Conservation (phyloP, 2,113 vertebrate genomes). For the Clarias gariepinus region DNA sequence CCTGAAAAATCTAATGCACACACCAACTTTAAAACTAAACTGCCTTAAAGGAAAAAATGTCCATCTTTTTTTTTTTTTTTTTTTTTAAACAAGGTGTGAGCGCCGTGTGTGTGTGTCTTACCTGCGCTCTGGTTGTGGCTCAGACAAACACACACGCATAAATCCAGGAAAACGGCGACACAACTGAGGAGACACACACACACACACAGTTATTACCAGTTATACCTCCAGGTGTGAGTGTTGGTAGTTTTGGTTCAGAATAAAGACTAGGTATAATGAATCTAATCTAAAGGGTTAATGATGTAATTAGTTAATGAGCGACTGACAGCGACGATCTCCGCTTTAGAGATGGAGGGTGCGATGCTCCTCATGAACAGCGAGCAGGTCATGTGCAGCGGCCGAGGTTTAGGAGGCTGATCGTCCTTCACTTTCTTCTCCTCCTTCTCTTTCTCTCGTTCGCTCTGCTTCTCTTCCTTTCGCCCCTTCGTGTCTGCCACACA, state of each 20-base stretch:
- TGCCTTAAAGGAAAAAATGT: no score
- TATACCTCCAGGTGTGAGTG: no score
- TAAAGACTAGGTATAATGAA: no score
- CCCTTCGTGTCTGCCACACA: slow-evolving; percentile 52
- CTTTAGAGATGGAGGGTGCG: slow-evolving; percentile 86
- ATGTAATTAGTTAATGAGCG: background rate
- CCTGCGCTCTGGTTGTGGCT: slow-evolving; percentile 89
- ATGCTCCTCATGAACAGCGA: slow-evolving; percentile 92
- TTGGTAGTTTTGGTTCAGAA: no score
- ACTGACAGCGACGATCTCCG: slow-evolving; percentile 88
- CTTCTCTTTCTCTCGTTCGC: slow-evolving; percentile 72
- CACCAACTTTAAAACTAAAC: background rate
- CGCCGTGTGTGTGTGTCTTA: slow-evolving; percentile 48
- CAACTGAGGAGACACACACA: slow-evolving; percentile 67
- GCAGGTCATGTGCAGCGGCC: slow-evolving; percentile 86
- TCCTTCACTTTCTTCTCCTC: slow-evolving; percentile 78
- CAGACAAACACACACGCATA: slow-evolving; percentile 86
- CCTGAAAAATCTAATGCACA: slow-evolving; percentile 80
- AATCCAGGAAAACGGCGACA: slow-evolving; percentile 88
- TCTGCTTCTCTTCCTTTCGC: slow-evolving; percentile 59
- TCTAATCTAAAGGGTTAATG: background rate
- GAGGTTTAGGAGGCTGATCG: slow-evolving; percentile 77
- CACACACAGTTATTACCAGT: no score
- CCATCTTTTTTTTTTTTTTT: background rate
- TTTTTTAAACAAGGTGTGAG: background rate